A percentile compares a stretch with the other conserved stretches of the same genome.
phyloP scores from a whole-genome alignment of 2,888 invertebrate species.

The Fragum sueziense region DNA sequence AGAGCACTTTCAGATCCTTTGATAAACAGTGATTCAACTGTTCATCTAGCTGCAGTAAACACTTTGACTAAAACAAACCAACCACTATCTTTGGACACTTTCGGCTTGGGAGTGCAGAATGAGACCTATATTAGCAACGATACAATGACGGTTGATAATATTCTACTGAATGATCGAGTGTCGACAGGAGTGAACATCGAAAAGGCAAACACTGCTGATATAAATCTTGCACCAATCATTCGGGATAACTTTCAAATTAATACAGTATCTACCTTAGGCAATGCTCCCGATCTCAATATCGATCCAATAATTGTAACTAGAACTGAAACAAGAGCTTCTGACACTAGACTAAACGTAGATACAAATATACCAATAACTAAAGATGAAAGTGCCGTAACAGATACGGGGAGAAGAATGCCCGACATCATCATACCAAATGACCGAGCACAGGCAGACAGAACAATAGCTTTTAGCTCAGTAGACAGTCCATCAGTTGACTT shows the following conservation, averaged over 20 bases:
- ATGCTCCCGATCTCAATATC: background rate
- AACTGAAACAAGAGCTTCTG: background rate
- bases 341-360: background rate
- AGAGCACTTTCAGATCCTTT: background rate
- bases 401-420: background rate
- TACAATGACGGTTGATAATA: background rate
- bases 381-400: background rate
- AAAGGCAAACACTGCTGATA: too few species aligned
- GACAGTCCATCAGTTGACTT: background rate
- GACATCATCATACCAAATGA: background rate
- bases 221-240: background rate
- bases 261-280: background rate
- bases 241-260: background rate
- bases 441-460: background rate
- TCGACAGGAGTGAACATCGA: background rate
- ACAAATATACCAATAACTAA: background rate
- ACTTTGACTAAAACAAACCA: background rate
- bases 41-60: background rate
- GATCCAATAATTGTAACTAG: background rate
- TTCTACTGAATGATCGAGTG: background rate
- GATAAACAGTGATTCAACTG: background rate
- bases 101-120: background rate
- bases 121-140: background rate
- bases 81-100: background rate
- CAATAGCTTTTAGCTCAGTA: too few species aligned